phyloP scores from a whole-genome alignment of 2,113 vertebrate genomes.

The Aldabrachelys gigantea region DNA sequence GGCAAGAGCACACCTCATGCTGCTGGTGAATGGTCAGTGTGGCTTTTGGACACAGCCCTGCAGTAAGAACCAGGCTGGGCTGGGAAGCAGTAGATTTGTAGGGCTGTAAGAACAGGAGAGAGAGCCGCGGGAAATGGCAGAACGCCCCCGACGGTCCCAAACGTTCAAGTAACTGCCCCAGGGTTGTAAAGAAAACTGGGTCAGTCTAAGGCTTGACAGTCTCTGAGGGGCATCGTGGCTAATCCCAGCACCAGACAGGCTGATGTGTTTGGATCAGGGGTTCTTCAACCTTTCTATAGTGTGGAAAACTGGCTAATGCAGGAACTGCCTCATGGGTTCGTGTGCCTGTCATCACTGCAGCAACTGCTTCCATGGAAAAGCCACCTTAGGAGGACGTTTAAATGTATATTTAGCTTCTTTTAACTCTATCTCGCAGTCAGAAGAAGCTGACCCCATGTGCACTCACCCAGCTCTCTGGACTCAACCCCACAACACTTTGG shows the following conservation, averaged over 20 bases:
- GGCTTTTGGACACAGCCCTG: background rate
- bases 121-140: background rate
- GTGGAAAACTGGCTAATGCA: fast-evolving
- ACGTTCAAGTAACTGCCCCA: fast-evolving
- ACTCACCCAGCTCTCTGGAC: fast-evolving
- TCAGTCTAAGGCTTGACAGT: too few relatives aligned
- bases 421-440: fast-evolving
- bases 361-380: fast-evolving
- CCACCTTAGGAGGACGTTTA: fast-evolving
- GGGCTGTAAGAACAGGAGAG: background rate
- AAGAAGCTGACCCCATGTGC: fast-evolving
- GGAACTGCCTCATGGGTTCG: background rate
- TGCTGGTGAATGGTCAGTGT: fast-evolving
- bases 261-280: background rate
- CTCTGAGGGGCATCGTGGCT: fast-evolving
- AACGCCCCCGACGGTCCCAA: background rate
- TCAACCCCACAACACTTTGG: fast-evolving
- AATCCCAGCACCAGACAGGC: background rate
- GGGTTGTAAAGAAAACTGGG: background rate
- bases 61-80: fast-evolving
- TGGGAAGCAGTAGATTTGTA: background rate
- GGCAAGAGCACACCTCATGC: background rate
- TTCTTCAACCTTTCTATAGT: background rate
- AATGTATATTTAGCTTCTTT: fast-evolving
- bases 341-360: background rate